Conservation (phyloP, 2,888 invertebrate species). For the Cetonia aurata region DNA sequence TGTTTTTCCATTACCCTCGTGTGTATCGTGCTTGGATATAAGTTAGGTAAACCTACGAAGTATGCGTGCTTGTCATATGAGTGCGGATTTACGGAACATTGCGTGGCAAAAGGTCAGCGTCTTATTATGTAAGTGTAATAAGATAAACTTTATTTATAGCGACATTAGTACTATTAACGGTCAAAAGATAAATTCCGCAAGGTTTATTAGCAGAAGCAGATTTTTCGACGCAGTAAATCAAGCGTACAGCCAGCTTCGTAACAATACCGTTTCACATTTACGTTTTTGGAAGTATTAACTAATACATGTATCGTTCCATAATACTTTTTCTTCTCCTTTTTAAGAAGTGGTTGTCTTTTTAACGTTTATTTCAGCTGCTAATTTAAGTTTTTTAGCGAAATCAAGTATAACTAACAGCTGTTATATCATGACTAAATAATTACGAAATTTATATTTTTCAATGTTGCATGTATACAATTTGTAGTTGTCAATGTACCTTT, state of each 20-base stretch:
- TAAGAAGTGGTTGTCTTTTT: background rate
- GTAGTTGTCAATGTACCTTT: too few species aligned
- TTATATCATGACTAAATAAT: too few species aligned
- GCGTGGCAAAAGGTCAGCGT: constrained; percentile 34
- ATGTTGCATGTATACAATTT: too few species aligned
- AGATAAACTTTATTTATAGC: constrained; percentile 37
- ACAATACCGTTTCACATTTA: background rate
- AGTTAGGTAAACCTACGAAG: too few species aligned
- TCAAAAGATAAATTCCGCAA: constrained; percentile 49
- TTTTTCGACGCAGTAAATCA: constrained; percentile 23
- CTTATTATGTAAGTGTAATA: constrained; percentile 33
- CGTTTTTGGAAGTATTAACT: background rate
- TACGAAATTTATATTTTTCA: too few species aligned
- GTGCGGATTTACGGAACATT: background rate
- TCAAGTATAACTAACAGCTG: too few species aligned
- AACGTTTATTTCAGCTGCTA: too few species aligned
- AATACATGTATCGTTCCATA: background rate
- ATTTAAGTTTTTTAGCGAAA: too few species aligned
- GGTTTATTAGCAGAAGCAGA: constrained; percentile 44
- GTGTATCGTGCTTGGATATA: too few species aligned
- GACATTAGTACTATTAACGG: constrained; percentile 16
- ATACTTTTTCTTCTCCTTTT: background rate
- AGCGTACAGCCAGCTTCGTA: background rate
- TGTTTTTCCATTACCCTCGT: too few species aligned
- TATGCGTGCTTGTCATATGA: too few species aligned